phyloP scores from a whole-genome alignment of 2,113 vertebrate genomes.

The Myodes glareolus region DNA sequence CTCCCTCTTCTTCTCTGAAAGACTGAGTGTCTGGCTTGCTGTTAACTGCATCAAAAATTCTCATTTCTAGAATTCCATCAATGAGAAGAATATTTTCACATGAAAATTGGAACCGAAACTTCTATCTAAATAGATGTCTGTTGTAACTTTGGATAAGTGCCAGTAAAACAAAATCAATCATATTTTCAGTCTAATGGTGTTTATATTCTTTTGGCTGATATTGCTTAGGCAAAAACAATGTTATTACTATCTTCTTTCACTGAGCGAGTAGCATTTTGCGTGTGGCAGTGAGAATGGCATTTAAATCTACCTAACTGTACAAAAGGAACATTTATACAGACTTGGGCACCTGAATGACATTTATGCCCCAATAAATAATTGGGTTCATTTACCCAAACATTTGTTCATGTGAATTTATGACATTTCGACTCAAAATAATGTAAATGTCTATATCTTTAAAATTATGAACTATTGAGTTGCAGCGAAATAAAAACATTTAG shows the following conservation, averaged over 20 bases:
- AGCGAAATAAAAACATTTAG: background rate
- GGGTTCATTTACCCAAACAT: background rate
- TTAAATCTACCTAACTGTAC: background rate
- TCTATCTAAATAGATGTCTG: background rate
- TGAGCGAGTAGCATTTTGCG: background rate
- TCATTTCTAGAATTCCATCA: background rate
- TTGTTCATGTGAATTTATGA: background rate
- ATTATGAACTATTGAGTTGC: background rate
- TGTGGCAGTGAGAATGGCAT: background rate
- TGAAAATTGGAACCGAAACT: background rate
- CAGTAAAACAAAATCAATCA: background rate
- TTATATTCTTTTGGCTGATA: background rate
- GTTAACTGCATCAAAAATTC: background rate
- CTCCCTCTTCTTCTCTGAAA: fast-evolving
- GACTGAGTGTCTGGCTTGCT: background rate
- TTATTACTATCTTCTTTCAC: background rate
- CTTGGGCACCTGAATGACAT: too few species aligned
- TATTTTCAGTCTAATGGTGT: background rate
- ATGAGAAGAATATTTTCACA: background rate
- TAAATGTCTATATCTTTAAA: background rate
- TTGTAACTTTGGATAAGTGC: background rate
- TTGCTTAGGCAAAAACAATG: background rate
- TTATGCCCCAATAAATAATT: background rate
- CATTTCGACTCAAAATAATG: background rate
- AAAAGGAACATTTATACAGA: background rate